A percentile compares a stretch with the other conserved stretches of the same genome.
Conservation (phyloP, 2,113 vertebrate genomes). For the Cyanoramphus novaezelandiae region DNA sequence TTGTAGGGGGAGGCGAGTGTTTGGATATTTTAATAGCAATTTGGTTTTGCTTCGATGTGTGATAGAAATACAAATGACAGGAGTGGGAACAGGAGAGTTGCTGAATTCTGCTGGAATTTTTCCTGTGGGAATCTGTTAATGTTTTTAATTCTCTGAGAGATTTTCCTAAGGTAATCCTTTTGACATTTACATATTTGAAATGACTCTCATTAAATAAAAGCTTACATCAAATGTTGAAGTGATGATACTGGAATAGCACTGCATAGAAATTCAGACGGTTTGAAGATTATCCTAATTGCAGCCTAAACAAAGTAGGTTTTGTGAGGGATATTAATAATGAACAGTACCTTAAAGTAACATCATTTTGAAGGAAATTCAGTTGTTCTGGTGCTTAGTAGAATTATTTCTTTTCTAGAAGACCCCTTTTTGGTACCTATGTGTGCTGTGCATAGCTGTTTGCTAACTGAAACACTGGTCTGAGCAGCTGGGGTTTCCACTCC, state of each 20-base stretch:
- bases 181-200: conserved; percentile 64
- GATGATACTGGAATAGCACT: conserved; percentile 3
- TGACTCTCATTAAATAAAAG: conserved; percentile 56
- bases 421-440: background rate
- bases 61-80: conserved; percentile 71
- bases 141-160: conserved; percentile 57
- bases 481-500: background rate
- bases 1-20: background rate
- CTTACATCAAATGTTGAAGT: conserved; percentile 24
- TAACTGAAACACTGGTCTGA: background rate
- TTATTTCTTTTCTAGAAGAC: background rate
- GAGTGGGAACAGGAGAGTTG: conserved; percentile 65
- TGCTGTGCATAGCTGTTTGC: background rate
- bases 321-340: background rate
- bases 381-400: background rate
- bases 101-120: conserved; percentile 67
- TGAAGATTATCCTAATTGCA: conserved; percentile 37
- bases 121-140: conserved; percentile 71
- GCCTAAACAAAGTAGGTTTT: background rate
- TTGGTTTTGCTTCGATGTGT: conserved; percentile 69
- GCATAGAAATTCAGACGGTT: background rate
- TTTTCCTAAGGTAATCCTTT: conserved; percentile 64
- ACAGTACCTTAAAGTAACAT: background rate
- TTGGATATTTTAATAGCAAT: conserved; percentile 65
- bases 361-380: background rate